Percentiles rank a stretch among this genome's conserved stretches.
Conservation (phyloP, 2,113 vertebrate genomes). For the Crocuta crocuta region DNA sequence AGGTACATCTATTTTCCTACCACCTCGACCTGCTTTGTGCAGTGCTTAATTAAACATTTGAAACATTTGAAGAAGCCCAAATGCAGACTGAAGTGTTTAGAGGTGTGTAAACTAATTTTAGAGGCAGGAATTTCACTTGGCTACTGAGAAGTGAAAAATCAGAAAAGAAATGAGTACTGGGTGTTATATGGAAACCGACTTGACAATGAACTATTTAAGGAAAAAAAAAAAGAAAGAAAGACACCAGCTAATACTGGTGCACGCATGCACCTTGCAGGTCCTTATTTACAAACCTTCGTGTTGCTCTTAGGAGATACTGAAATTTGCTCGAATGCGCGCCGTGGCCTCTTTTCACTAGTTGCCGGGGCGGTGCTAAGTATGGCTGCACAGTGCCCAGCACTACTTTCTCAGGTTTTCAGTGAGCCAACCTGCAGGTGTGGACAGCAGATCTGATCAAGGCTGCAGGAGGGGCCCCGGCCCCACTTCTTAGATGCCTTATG, state of each 20-base stretch:
- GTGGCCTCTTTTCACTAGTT: background rate
- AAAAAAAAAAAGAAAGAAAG: background rate
- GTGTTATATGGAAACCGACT: no score
- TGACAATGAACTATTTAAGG: no score
- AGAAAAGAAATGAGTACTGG: background rate
- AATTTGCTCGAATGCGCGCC: background rate
- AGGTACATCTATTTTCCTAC: background rate
- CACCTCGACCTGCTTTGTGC: background rate
- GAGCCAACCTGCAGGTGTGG: background rate
- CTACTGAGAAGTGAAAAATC: constrained; percentile 33
- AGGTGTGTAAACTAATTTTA: background rate
- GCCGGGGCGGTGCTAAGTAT: background rate
- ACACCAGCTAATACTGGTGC: background rate
- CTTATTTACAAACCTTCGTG: constrained; percentile 13
- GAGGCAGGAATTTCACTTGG: constrained; percentile 8
- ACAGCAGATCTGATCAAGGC: background rate
- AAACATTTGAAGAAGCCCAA: background rate
- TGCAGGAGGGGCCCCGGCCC: background rate
- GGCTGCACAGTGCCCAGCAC: background rate
- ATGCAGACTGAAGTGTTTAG: background rate
- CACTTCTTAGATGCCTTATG: background rate
- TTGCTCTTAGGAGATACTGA: background rate
- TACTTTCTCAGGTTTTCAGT: background rate
- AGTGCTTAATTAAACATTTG: constrained; percentile 1
- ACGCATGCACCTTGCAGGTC: background rate